phyloP scores from a whole-genome alignment of 2,797 vertebrate species.

The Tauraco hartlaubi region DNA sequence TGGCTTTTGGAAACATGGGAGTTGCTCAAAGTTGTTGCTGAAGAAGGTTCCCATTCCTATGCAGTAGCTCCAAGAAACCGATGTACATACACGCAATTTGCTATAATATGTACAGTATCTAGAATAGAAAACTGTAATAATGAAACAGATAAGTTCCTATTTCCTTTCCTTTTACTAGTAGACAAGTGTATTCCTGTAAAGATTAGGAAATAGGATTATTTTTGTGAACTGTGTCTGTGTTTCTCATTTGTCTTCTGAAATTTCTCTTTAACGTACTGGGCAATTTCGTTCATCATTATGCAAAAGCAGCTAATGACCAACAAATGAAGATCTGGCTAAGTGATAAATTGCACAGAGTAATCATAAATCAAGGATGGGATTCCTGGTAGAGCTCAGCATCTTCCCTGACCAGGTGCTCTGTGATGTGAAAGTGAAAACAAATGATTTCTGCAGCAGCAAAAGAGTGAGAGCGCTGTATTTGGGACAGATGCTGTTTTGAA shows the following conservation, averaged over 20 bases:
- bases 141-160: neutral
- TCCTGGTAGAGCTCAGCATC: neutral
- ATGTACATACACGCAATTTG: neutral
- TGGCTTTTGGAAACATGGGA: neutral
- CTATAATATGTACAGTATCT: neutral
- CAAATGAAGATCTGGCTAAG: neutral
- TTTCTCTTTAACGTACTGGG: neutral
- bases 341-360: neutral
- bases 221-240: neutral
- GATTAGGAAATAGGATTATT: neutral
- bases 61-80: neutral
- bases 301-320: neutral
- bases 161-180: neutral
- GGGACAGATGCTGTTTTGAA: too few relatives aligned
- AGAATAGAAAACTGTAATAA: neutral
- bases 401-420: neutral
- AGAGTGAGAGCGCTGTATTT: too few relatives aligned
- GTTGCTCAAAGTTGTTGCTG: neutral
- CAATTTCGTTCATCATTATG: neutral
- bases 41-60: neutral
- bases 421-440: neutral
- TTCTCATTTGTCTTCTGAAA: slow-evolving; percentile 10
- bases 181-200: neutral
- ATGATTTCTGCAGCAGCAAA: neutral
- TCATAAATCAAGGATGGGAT: neutral